These are phyloP conservation scores for Spea bombifrons DNA, from an alignment of 2,113 vertebrate genomes.

Conservation along the genomic window DNA sequence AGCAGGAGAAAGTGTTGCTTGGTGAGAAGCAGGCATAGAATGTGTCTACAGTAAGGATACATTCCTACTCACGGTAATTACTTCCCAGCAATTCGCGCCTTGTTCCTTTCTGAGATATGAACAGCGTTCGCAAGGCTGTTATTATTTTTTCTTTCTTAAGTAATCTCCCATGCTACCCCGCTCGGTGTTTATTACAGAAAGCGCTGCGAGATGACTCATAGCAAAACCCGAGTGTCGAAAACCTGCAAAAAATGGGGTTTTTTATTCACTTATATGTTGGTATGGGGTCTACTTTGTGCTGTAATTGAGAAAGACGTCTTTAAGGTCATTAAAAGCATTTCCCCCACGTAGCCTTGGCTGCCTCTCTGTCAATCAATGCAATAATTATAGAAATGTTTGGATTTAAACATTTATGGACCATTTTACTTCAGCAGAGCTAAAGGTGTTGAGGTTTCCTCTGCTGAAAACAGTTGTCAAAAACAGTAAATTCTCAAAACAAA, in stretches of 20 bases:
- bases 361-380: too few relatives aligned
- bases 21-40: not conserved
- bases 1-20: not conserved
- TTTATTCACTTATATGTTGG: not conserved
- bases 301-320: too few relatives aligned
- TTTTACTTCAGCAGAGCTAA: too few relatives aligned
- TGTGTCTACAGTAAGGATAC: not conserved
- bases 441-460: too few relatives aligned
- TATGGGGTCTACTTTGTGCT: not conserved
- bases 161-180: not conserved
- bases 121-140: not conserved
- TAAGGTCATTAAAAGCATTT: too few relatives aligned
- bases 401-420: too few relatives aligned
- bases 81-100: not conserved
- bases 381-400: too few relatives aligned
- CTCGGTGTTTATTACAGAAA: not conserved
- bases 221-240: not conserved
- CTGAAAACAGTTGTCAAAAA: too few relatives aligned
- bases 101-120: not conserved
- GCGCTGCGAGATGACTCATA: not conserved
- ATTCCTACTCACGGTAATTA: not conserved
- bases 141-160: not conserved
- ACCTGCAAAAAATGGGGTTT: not conserved
- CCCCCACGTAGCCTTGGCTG: too few relatives aligned
- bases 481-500: too few relatives aligned